These are phyloP conservation scores for Drosophila koepferae DNA, from an alignment of 2,888 invertebrate species.

Conservation along the genomic window DNA sequence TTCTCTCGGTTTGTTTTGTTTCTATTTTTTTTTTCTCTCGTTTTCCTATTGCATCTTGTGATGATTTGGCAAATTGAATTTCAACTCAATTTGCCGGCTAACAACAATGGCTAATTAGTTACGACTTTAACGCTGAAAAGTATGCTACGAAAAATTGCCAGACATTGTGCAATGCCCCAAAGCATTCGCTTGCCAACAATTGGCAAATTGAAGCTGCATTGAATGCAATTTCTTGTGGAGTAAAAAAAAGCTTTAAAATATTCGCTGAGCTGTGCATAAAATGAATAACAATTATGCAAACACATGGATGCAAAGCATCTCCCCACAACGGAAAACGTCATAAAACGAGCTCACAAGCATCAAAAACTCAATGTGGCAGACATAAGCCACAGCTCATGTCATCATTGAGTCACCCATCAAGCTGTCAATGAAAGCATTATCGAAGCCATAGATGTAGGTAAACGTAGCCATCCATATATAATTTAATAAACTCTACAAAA, in stretches of 20 bases:
- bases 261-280: constrained; percentile 30
- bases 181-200: constrained; percentile 5
- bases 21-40: neutral
- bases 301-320: constrained; percentile 24
- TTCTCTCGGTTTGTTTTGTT: constrained; percentile 8
- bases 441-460: neutral
- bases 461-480: neutral
- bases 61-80: constrained; percentile 75
- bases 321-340: neutral
- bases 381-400: constrained; percentile 1
- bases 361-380: neutral
- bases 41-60: constrained; percentile 49
- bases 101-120: constrained; percentile 62
- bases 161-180: constrained; percentile 4
- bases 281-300: constrained; percentile 60
- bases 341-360: neutral
- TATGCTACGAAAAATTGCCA: constrained; percentile 49
- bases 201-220: constrained; percentile 13
- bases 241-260: constrained; percentile 2
- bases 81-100: constrained; percentile 68
- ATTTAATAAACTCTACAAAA: neutral
- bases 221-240: neutral
- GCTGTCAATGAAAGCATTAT: neutral
- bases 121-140: constrained; percentile 48
- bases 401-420: constrained; percentile 5